phyloP scores from a whole-genome alignment of 1,140 invertebrate genomes.

The Mamestra configurata region DNA sequence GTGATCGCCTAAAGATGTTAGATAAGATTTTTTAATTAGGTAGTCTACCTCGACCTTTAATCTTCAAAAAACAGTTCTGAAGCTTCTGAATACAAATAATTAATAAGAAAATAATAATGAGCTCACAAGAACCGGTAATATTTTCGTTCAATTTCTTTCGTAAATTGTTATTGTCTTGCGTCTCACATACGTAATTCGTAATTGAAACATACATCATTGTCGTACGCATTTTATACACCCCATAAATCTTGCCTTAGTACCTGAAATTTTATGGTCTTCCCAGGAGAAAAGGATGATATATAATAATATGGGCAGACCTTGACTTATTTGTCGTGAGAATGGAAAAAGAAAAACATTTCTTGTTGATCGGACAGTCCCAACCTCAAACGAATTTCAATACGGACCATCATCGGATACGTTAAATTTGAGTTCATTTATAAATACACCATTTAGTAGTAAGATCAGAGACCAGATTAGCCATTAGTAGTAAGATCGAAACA shows the following conservation, averaged over 20 bases:
- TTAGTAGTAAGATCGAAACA: too few species aligned
- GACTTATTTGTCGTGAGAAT: not conserved
- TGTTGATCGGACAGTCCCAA: too few species aligned
- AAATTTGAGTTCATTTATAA: too few species aligned
- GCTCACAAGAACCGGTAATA: not conserved
- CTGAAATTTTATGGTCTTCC: not conserved
- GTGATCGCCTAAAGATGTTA: too few species aligned
- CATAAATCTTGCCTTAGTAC: slow-evolving; percentile 10
- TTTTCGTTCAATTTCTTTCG: not conserved
- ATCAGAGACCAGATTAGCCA: too few species aligned
- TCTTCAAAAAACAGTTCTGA: too few species aligned
- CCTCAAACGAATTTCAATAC: too few species aligned
- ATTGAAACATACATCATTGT: slow-evolving; percentile 33
- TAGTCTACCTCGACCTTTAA: too few species aligned
- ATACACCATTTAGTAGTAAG: too few species aligned
- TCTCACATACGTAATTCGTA: slow-evolving; percentile 13
- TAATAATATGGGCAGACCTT: not conserved
- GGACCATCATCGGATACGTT: too few species aligned
- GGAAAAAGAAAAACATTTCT: not conserved
- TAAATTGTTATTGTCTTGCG: not conserved
- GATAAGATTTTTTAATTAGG: too few species aligned
- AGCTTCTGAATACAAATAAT: not conserved
- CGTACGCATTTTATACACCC: not conserved
- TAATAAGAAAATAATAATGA: not conserved
- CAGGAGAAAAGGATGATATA: not conserved